Percentiles rank a stretch among this genome's conserved stretches.
phyloP scores from a whole-genome alignment of 2,888 invertebrate species.

The Andrena minutula region DNA sequence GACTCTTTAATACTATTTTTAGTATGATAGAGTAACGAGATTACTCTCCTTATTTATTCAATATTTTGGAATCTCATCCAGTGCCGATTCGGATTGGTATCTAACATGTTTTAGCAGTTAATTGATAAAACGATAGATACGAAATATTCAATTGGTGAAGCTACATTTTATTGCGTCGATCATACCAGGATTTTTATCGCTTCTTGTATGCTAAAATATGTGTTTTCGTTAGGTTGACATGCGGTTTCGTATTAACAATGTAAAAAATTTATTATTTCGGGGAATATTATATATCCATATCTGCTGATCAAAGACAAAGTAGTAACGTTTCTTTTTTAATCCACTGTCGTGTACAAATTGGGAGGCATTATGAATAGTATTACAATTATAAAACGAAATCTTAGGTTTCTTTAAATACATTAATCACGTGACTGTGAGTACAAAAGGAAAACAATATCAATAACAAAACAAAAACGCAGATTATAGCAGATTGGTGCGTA shows the following conservation, averaged over 20 bases:
- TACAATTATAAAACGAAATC: slow-evolving; percentile 37
- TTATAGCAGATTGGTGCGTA: slow-evolving; percentile 31
- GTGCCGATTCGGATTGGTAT: slow-evolving; percentile 26
- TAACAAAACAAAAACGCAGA: slow-evolving; percentile 36
- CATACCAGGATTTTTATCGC: slow-evolving; percentile 33
- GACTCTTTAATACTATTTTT: slow-evolving; percentile 68
- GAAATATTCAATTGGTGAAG: slow-evolving; percentile 30
- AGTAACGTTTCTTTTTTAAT: slow-evolving; percentile 40
- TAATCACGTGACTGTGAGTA: slow-evolving; percentile 60
- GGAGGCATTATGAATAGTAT: slow-evolving; percentile 60
- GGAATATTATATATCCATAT: slow-evolving; percentile 48
- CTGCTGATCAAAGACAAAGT: slow-evolving; percentile 43
- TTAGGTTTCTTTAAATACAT: slow-evolving; percentile 34
- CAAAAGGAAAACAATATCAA: slow-evolving; percentile 59
- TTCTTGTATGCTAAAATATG: slow-evolving; percentile 25
- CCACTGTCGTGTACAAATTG: slow-evolving; percentile 56
- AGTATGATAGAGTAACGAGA: slow-evolving; percentile 62
- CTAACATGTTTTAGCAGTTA: slow-evolving; percentile 36
- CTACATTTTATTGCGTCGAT: slow-evolving; percentile 16
- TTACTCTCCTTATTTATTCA: slow-evolving; percentile 73
- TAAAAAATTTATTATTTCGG: slow-evolving; percentile 41
- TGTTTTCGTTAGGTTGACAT: slow-evolving; percentile 17
- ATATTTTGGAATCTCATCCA: slow-evolving; percentile 56
- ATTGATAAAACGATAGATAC: slow-evolving; percentile 18
- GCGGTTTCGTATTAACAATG: slow-evolving; percentile 24